Evolutionary conservation across 2,113 vertebrate genomes (phyloP), one percentile per base, ranked within the genome.

Genomic region (Hemiprocne comata): DNA sequence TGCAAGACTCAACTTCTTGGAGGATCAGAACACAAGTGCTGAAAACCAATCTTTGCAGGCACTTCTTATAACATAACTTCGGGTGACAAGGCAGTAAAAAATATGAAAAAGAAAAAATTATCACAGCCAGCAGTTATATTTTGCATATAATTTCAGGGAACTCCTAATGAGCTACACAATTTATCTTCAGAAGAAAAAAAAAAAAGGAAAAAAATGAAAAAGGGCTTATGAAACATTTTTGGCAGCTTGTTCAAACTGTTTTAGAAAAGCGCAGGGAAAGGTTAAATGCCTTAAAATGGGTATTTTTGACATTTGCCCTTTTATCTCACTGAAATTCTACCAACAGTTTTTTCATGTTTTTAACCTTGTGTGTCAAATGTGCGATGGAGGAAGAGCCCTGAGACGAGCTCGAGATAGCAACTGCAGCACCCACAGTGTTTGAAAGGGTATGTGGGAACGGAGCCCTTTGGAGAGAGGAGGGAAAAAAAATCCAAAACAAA

Each of bases 61-160:
- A 88, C 55, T 94, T 97, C 90, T 94, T 95, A 78, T 77, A 89
- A 82, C 64, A 60, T 85, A 82, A 94, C 84, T 96, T 87, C 91
- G 93, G 82, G 88, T 95, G 89, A 96, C 53, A 88, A 72, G 85
- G 34, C 46, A 77, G 50, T 73, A n/a, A 82, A 92, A 94, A 36
- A 48, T 81, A 85, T 23, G 26, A 72, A 54, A 74, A 75, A 84
- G 21, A 48, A 48, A 48, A 48, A 21, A 48, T 48, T 48, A 21
- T 82, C 77, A 75, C n/a, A 91, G 82, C 31, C 76, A 95, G 70
- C 24, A 93, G 36, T 92, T 84, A 75, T 26, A 73, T 92, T 94
- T 92, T 94, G 74, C 53, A 84, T 95, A 38, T 33, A 62, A 74
- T 95, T 82, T 55, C 57, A 71, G 62, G 78, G 55, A 94, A 72